Percentiles rank a stretch among this genome's conserved stretches.
phyloP scores from a whole-genome alignment of 2,888 invertebrate species.

The Eristalis pertinax region DNA sequence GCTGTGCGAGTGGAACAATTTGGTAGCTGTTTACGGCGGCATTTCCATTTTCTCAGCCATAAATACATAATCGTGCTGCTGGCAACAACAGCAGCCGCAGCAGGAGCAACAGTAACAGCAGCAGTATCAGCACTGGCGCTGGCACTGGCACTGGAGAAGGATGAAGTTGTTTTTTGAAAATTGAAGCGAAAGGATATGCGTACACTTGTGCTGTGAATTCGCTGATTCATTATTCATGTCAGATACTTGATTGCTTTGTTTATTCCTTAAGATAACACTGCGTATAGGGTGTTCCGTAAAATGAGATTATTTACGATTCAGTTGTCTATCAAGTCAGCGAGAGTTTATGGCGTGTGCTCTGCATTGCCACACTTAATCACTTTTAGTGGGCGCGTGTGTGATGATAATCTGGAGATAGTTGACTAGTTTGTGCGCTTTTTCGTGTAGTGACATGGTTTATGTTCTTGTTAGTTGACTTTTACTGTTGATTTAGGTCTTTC shows the following conservation, averaged over 20 bases:
- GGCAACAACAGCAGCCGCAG: neutral
- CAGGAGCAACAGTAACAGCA: neutral
- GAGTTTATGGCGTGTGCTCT: neutral
- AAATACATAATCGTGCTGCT: slow-evolving; percentile 28
- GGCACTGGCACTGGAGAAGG: neutral
- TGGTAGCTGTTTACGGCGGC: neutral
- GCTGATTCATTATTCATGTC: slow-evolving; percentile 38
- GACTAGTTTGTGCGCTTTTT: neutral
- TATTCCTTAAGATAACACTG: slow-evolving; percentile 12
- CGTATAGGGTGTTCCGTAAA: slow-evolving; percentile 1
- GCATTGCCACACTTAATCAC: neutral
- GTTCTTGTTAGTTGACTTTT: neutral
- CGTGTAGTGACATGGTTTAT: neutral
- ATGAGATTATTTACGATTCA: slow-evolving; percentile 4
- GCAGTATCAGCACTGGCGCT: neutral
- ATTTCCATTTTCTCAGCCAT: slow-evolving; percentile 26
- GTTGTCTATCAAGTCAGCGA: neutral
- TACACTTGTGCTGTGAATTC: neutral
- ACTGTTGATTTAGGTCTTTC: neutral
- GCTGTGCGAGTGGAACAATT: slow-evolving; percentile 1
- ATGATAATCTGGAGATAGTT: neutral
- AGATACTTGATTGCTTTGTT: slow-evolving; percentile 37
- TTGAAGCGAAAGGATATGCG: neutral
- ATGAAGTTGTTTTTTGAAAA: slow-evolving; percentile 17
- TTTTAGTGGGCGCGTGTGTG: neutral